Conservation (phyloP, 30 jellyfish, hydroid and myxozoan genomes). For the Sanderia malayensis region DNA sequence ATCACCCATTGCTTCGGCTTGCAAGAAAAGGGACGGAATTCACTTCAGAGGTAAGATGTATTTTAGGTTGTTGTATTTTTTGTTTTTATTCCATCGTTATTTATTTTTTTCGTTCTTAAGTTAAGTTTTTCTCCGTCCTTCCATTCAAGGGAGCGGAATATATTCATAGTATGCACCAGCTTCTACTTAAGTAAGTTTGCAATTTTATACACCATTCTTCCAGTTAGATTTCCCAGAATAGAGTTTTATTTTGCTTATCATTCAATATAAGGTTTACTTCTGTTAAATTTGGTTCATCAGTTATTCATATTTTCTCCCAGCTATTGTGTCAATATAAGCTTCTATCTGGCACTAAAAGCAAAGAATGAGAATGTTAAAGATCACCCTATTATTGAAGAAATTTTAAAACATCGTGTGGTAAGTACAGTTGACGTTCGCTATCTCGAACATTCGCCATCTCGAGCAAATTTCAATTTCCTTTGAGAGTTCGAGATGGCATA, state of each 20-base stretch:
- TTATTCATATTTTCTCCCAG: slow-evolving; percentile 20
- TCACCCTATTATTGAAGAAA: slow-evolving; percentile 79
- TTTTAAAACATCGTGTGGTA: slow-evolving; percentile 67
- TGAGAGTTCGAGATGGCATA: too few relatives aligned
- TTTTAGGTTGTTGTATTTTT: not conserved
- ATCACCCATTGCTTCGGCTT: slow-evolving; percentile 67
- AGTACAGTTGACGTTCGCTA: not conserved
- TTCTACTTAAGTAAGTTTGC: slow-evolving; percentile 72
- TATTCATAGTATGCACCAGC: slow-evolving; percentile 69
- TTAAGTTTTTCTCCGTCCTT: not conserved
- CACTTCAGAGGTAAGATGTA: slow-evolving; percentile 47
- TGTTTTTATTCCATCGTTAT: not conserved
- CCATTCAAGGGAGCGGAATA: slow-evolving; percentile 52
- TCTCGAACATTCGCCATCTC: too few relatives aligned
- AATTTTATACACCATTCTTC: too few relatives aligned
- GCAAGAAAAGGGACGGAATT: slow-evolving; percentile 36
- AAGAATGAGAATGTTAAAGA: slow-evolving; percentile 64
- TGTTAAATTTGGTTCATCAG: too few relatives aligned
- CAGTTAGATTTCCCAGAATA: too few relatives aligned
- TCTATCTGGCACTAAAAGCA: slow-evolving; percentile 82
- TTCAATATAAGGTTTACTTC: too few relatives aligned
- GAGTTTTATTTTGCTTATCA: too few relatives aligned
- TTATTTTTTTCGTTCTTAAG: not conserved
- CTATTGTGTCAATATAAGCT: slow-evolving; percentile 69
- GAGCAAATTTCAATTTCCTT: too few relatives aligned